Base-by-base conservation (phyloP, 2,888 invertebrate genomes). In the Leucozona laternaria region DNA sequence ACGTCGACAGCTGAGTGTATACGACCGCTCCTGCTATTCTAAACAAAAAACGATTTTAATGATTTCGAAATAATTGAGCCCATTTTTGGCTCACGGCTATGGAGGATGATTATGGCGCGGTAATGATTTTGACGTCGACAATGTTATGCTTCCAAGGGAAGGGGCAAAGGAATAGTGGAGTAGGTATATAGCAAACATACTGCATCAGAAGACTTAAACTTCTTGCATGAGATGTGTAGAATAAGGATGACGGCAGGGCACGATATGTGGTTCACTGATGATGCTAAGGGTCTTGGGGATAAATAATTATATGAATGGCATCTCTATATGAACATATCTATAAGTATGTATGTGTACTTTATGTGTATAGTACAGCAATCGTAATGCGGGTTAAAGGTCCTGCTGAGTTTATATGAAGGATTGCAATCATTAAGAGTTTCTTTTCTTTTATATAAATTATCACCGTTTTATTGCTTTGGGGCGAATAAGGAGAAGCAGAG, bases 41-140 rank as follows among this genome's bases (percentile, higher is more conserved):
- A 81, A 86, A 82, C 82, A 86, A 86, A 81, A 82, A 86, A 60
- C 88, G 88, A 89, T 89, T 89, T 89, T 88, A 89, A 89, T 89
- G 89, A 89, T 89, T 88, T 89, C 88, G 80, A 89, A 89, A 89
- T 89, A 89, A 89, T 89, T 89, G 89, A 88, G 88, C 81, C 89
- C 89, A 89, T 89, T 89, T 89, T 89, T 89, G 89, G 88, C 86
- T 82, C 88, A 73, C 72, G 79, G 79, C 83, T 83, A 83, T 88
- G 88, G 83, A 79, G 86, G 86, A 86, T 86, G 86, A 86, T 86
- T 86, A 86, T 82, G 70, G 86, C 86, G 86, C 86, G 86, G 82
- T 86, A 86, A 86, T 86, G 86, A 86, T 86, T 86, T 86, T 86
- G 86, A 86, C 86, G 82, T 86, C 78, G 82, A 82, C 85, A 72